Evolutionary conservation across 2,113 vertebrate species (phyloP).

Genomic region (Gymnorhina tibicen): DNA sequence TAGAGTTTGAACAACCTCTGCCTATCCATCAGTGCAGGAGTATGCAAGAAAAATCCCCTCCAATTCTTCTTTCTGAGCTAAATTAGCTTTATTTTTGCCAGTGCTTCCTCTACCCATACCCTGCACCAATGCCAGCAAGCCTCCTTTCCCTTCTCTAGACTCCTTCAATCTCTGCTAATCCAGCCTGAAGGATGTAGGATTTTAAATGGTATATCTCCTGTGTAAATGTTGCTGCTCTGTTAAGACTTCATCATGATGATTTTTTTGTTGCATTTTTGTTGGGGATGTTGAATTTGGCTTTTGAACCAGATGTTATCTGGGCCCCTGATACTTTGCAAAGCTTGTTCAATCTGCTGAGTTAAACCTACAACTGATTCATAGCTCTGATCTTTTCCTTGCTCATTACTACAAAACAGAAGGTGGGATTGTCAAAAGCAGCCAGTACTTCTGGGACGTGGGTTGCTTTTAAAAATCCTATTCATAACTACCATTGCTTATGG

Average conservation of each 20-base stretch:
- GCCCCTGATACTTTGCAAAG: neutral
- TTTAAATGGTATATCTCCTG: neutral
- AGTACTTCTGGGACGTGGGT: neutral
- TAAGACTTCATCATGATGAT: neutral
- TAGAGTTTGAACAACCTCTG: neutral
- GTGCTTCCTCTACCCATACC: neutral
- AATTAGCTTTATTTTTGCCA: neutral
- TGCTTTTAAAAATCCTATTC: neutral
- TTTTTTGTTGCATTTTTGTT: neutral
- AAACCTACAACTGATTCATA: constrained; percentile 1
- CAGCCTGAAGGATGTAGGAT: neutral
- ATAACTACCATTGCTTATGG: neutral
- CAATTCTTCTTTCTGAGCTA: neutral
- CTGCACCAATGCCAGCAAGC: neutral
- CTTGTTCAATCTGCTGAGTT: constrained; percentile 8
- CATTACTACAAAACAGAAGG: constrained; percentile 5
- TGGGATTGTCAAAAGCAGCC: neutral
- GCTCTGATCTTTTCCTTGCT: neutral
- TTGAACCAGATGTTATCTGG: neutral
- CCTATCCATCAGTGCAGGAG: neutral
- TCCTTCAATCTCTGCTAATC: neutral
- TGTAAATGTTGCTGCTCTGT: neutral
- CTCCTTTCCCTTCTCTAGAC: neutral
- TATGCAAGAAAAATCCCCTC: neutral
- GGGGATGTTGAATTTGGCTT: neutral